Evolutionary conservation across 2,888 invertebrate species (phyloP), one percentile per base, ranked within the genome.

Genomic region (Cactoblastis cactorum): DNA sequence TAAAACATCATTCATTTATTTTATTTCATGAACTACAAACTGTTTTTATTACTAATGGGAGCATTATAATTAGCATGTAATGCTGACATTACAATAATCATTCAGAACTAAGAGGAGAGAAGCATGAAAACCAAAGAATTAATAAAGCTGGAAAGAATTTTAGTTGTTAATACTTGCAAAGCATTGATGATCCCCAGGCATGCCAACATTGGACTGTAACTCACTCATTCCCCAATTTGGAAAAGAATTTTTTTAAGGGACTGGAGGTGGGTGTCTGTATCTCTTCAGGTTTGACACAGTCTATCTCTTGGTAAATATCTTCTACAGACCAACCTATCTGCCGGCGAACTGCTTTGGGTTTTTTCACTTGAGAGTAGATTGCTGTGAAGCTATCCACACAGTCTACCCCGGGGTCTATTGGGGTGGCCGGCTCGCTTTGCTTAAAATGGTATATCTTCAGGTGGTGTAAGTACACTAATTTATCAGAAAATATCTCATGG

Each of bases 261-360:
- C 88, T 89, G n/a, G 86, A 76, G 41, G 77, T 77, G 18, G 85
- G 79, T 37, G 83, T 80, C 56, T 74, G 72, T 61, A 83, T 80
- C 11, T 80, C 79, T 59, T 86, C 83, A 58, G 79, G 63, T 58
- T 74, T 81, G 68, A 79, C 84, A 67, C 83, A 87, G 56, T 86
- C 87, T 70, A 89, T 88, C 65, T 89, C 88, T 69, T 89, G 88
- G 62, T 89, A 89, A 60, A 89, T 89, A 64, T 89, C 88, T 64
- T 88, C 88, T 67, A 84, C 68, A 53, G 88, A 89, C 88, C 88
- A 89, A 76, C 87, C 88, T 67, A 89, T 89, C 69, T 88, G 86
- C 24, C 88, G 74, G 18, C 88, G 72, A 6, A 86, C 87, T 22
- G 80, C 61, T 63, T 81, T 87, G 0, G 85, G 82, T 61, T 73